Evolutionary conservation across 2,797 vertebrate species (phyloP), one percentile per base, ranked within the genome.

Genomic region (Hyperoplus lanceolatus): DNA sequence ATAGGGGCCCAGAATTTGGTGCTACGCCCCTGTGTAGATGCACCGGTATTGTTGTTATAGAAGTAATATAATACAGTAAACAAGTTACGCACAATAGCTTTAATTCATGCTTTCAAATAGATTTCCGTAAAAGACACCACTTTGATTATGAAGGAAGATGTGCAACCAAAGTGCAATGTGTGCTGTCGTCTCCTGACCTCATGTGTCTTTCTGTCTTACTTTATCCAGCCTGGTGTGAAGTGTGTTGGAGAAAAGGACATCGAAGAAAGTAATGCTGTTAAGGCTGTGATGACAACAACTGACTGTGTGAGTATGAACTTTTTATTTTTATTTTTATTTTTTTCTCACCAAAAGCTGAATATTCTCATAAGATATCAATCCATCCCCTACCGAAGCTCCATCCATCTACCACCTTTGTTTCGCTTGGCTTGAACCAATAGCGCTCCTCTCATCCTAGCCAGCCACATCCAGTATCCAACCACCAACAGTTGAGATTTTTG

Each of bases 301-400:
- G 14, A 73, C 57, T 95, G 93, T 71, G 93, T 95, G 75, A 92
- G 94, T 93, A 84, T 16, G 13, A 57, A 14, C 42, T 59, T 29
- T 60, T 41, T 16, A 38, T n/a, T 63, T 3, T 41, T 16, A 38
- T n/a, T 63, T 3, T 61, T 0, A 15, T 62, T 8, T 9, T 7
- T 18, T 8, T 48, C 36, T 46, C 36, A 58, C 10, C 14, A 4
- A 48, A 49, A 57, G 10, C 15, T 56, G 18, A 61, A 39, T 45
- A 43, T 39, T 64, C 3, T 68, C 29, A 9, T 59, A 14, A 60
- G 1, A 50, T 11, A n/a, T 51, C 13, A 56, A 43, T 48, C 11
- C 41, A 21, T 49, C 18, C 11, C 51, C 68, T 29, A 42, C 8
- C 36, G 39, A 21, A 8, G 7, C 4, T 18, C 14, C 48, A 51